A percentile compares a stretch with the other conserved stretches of the same genome.
These are phyloP conservation scores for Enteromius anoplus DNA, from an alignment of 2,797 vertebrate genomes.

Conservation along the genomic window DNA sequence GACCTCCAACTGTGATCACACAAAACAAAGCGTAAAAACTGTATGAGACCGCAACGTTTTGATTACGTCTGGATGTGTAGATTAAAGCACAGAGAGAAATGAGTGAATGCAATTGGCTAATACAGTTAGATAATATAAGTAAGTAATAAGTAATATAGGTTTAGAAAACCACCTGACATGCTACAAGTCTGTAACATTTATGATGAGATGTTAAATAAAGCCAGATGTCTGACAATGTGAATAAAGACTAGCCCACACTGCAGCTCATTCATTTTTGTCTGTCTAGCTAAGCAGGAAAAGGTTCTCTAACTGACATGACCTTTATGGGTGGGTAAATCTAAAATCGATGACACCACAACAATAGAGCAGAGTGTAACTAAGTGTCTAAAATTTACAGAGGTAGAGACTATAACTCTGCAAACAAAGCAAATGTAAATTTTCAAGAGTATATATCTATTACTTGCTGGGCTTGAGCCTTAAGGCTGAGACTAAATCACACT, in stretches of 20 bases:
- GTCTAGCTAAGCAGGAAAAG: background rate
- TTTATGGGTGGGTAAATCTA: background rate
- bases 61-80: background rate
- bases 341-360: background rate
- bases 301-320: background rate
- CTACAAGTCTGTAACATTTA: background rate
- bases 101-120: background rate
- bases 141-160: background rate
- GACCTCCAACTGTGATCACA: constrained; percentile 80
- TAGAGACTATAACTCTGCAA: background rate
- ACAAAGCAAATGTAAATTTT: background rate
- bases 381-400: background rate
- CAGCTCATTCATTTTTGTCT: background rate
- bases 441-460: background rate
- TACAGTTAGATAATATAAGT: constrained; percentile 3
- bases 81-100: constrained; percentile 3
- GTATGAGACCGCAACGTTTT: background rate
- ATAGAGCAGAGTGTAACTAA: background rate
- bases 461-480: background rate
- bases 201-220: background rate
- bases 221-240: background rate
- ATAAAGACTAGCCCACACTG: background rate
- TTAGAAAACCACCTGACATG: background rate
- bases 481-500: background rate
- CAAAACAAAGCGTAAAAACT: no score